Conservation (phyloP, 2,888 invertebrate genomes). For the Tridacna gigas region DNA sequence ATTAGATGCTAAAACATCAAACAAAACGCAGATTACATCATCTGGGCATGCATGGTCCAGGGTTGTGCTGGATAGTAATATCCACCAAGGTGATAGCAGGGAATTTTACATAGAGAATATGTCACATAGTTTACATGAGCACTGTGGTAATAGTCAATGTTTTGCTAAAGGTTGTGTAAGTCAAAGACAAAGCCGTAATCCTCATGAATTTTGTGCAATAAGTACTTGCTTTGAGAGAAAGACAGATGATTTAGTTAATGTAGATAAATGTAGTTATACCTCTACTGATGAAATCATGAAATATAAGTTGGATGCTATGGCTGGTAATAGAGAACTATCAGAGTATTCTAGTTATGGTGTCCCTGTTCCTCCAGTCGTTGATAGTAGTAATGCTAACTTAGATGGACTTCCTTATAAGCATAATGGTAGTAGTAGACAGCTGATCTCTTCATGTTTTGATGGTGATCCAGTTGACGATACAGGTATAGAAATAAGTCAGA, state of each 20-base stretch:
- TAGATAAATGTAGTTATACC: background rate
- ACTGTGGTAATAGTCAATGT: constrained; percentile 8
- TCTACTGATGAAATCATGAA: constrained; percentile 25
- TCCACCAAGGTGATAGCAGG: background rate
- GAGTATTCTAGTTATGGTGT: background rate
- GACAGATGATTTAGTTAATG: background rate
- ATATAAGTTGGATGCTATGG: constrained; percentile 1
- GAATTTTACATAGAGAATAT: constrained; percentile 1
- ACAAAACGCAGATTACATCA: background rate
- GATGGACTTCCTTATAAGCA: background rate
- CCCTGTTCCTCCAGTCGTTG: background rate
- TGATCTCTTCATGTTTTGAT: background rate
- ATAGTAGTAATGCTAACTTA: background rate
- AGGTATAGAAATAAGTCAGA: background rate
- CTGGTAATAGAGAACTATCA: background rate
- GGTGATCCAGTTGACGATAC: background rate
- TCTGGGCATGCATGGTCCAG: constrained; percentile 17
- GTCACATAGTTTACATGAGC: background rate
- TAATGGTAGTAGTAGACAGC: constrained; percentile 12
- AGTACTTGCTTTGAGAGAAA: constrained; percentile 13
- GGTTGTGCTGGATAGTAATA: background rate
- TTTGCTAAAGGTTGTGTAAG: constrained; percentile 6
- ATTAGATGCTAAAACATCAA: too few species aligned
- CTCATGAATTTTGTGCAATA: background rate
- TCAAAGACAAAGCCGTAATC: background rate